Evolutionary conservation across 2,888 invertebrate species (phyloP), one percentile per base, ranked within the genome.

Genomic region (Sinohyriopsis cumingii): DNA sequence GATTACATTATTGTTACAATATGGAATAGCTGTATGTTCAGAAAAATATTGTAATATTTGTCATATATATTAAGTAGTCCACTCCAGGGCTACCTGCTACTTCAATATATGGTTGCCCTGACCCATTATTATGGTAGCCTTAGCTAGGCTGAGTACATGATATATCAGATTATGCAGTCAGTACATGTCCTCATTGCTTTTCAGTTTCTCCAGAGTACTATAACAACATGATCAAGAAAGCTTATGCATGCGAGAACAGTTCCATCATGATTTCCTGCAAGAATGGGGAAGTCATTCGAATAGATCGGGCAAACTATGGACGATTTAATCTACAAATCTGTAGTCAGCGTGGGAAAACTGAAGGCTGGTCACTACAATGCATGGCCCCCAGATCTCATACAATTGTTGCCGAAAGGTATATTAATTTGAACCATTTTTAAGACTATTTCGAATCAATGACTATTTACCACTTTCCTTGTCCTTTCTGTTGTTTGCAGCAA

Each of bases 311-410:
- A 75, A 97, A 97, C 92, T 98, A 97, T 90, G 97, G 97, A 67
- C 93, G 89, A 86, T 97, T 96, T 91, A 96, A 96, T 80, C 95
- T 97, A 90, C 95, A 95, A 87, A 96, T 97, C 90, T 98, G 98
- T 92, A 97, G 97, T 91, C 96, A 96, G 91, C 95, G 96, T 89
- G 97, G 97, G 80, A 94, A 96, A 91, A 96, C 96, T n/a, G 96
- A 96, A 86, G 84, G 81, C 55, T 97, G 97, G 97, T 95, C 96
- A 89, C 95, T 97, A 85, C 96, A 96, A 91, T 98, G 97, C 91
- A 96, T 96, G 95, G 95, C 96, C 69, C 94, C 94, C 64, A 95
- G 95, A 89, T 96, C 97, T 77, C 93, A 95, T 84, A 92, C 95
- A 76, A 96, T 97, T 80, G 93, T 98, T 80, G 95, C 95, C 91